phyloP scores from a whole-genome alignment of 2,113 vertebrate genomes.

The Chionodraco myersi region DNA sequence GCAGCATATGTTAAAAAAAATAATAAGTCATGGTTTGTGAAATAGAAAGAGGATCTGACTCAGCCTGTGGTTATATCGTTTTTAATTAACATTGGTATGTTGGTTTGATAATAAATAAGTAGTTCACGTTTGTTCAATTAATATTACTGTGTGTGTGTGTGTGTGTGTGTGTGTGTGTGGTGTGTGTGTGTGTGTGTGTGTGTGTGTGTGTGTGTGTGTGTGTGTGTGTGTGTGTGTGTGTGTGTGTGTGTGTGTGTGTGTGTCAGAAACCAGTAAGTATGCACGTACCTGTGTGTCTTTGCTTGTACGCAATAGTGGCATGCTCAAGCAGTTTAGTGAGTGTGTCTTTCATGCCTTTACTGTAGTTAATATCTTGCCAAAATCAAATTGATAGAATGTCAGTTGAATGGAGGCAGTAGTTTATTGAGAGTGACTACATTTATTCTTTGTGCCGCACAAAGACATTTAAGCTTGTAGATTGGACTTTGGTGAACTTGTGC shows the following conservation, averaged over 20 bases:
- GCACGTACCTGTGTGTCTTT: neutral
- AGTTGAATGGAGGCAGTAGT: conserved; percentile 22
- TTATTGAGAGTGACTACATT: conserved; percentile 24
- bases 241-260: neutral
- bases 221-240: neutral
- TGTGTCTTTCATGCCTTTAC: conserved; percentile 11
- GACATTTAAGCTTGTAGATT: conserved; percentile 2
- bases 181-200: too few relatives aligned
- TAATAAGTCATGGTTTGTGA: neutral
- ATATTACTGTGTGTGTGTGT: neutral
- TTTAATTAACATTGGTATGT: neutral
- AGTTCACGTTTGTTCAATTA: neutral
- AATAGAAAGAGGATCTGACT: neutral
- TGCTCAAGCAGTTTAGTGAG: neutral
- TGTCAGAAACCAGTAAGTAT: too few relatives aligned
- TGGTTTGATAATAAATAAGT: neutral
- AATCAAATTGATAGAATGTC: conserved; percentile 7
- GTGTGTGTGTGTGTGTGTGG: too few relatives aligned
- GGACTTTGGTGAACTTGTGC: neutral
- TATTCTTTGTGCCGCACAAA: conserved; percentile 8
- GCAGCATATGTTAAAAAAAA: conserved; percentile 12
- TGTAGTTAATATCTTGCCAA: conserved; percentile 10
- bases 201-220: too few relatives aligned
- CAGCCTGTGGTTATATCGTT: neutral
- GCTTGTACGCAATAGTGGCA: neutral